Evolutionary conservation across 2,113 vertebrate genomes (phyloP).

Genomic region (Sturnus vulgaris): DNA sequence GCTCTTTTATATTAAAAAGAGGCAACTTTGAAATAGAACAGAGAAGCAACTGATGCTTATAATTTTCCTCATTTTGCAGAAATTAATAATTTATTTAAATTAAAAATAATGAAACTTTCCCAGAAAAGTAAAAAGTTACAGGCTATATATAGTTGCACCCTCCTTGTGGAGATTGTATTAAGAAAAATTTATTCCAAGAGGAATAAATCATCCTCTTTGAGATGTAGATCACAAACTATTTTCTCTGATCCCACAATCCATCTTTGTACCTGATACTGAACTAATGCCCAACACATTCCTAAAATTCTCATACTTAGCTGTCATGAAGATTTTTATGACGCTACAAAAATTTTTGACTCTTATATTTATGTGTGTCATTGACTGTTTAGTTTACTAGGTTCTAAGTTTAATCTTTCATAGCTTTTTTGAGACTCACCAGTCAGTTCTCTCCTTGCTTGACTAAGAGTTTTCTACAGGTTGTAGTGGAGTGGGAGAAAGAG

Average conservation of each 20-base stretch:
- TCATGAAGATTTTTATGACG: neutral
- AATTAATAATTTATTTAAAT: conserved; percentile 17
- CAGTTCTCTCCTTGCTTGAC: neutral
- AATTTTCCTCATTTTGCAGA: neutral
- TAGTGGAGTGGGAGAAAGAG: neutral
- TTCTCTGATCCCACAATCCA: neutral
- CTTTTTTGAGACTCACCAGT: neutral
- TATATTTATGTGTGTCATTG: neutral
- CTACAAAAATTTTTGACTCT: neutral
- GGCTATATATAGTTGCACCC: neutral
- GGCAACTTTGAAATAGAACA: neutral
- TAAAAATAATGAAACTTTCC: neutral
- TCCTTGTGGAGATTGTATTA: neutral
- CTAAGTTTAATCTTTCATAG: neutral
- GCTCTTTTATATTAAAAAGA: neutral
- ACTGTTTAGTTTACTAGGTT: neutral
- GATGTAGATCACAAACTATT: neutral
- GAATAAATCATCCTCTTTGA: neutral
- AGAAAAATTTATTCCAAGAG: neutral
- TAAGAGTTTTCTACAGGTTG: neutral
- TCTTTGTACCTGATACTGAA: neutral
- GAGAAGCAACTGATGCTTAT: neutral
- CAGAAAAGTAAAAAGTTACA: neutral
- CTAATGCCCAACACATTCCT: neutral
- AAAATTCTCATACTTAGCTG: neutral